Evolutionary conservation across 37 sponge, comb jelly and placozoan species (phyloP), one percentile per base, ranked within the genome.

Genomic region (Bolinopsis microptera): DNA sequence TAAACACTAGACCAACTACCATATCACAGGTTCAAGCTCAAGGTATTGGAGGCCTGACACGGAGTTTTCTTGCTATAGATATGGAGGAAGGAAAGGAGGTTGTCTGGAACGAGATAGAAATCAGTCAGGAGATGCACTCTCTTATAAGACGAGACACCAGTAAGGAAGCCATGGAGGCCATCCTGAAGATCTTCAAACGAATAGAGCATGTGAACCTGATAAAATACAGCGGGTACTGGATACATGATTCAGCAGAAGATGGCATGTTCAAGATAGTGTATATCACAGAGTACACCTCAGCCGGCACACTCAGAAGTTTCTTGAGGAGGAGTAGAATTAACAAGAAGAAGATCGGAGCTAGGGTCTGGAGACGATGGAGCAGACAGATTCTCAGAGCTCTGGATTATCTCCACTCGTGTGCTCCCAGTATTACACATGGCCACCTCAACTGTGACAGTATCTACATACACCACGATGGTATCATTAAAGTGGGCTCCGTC

Each of bases 31-130:
- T 86, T 1, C 90, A 86, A 38, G 61, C 90, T 5, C 41, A 41
- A 27, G 90, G 41, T 13, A 86, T 41, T 18, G 32, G 90, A 13
- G 90, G 80, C 35, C 80, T 86, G 48, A 86, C 41, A 2, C 38
- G 38, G 28, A 41, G 90, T 40, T 86, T 36, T 26, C 41, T 40
- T 25, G 90, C 90, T 18, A 39, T 86, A 38, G 90, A 86, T 23
- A 86, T 86, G 90, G 90, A 86, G 61, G 90, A 86, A 38, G 90
- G 90, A 2, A 86, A 86, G 67, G 90, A 86, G 31, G 90, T 86
- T 23, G 90, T 86, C n/a, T 86, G 90, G 90, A 86, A 86, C 90
- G 90, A 86, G 30, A 86, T 86, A 25, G 90, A 39, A 48, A 86
- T 86, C n/a, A 86, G 90, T 34, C 41, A 86, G 31, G 90, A 86